These are phyloP conservation scores for Iguana delicatissima DNA, from an alignment of 2,797 vertebrate genomes.

Conservation along the genomic window DNA sequence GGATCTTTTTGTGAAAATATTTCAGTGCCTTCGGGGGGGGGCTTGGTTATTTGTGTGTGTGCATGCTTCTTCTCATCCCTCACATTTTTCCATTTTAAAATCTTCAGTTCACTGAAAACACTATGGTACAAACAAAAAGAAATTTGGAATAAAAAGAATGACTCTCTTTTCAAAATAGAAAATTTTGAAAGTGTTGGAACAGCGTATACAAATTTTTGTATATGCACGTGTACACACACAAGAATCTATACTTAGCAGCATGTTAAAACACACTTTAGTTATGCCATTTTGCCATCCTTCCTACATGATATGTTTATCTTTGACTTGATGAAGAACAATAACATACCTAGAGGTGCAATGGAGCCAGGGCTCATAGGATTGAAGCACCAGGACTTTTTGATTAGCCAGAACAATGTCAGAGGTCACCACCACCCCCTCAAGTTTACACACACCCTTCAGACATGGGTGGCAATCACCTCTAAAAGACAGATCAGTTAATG, in stretches of 20 bases:
- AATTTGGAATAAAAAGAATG: background rate
- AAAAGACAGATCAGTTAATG: background rate
- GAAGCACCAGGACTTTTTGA: background rate
- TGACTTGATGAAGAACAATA: background rate
- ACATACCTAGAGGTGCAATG: background rate
- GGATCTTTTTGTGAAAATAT: background rate
- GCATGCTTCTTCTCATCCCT: background rate
- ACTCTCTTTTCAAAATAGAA: background rate
- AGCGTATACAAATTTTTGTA: background rate
- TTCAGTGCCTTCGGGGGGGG: background rate
- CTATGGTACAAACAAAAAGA: background rate
- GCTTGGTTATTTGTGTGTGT: background rate
- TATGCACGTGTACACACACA: background rate
- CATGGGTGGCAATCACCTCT: background rate
- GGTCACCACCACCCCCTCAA: background rate
- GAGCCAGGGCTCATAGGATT: background rate
- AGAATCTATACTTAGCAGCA: background rate
- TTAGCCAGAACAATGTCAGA: background rate
- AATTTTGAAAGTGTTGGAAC: background rate
- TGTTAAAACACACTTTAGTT: background rate
- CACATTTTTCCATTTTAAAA: background rate
- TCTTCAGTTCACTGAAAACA: background rate
- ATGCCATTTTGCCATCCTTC: background rate
- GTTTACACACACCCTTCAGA: background rate
- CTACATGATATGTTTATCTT: background rate